Evolutionary conservation across 1,140 invertebrate species (phyloP), one percentile per base, ranked within the genome.

Genomic region (Micrasema longulum): DNA sequence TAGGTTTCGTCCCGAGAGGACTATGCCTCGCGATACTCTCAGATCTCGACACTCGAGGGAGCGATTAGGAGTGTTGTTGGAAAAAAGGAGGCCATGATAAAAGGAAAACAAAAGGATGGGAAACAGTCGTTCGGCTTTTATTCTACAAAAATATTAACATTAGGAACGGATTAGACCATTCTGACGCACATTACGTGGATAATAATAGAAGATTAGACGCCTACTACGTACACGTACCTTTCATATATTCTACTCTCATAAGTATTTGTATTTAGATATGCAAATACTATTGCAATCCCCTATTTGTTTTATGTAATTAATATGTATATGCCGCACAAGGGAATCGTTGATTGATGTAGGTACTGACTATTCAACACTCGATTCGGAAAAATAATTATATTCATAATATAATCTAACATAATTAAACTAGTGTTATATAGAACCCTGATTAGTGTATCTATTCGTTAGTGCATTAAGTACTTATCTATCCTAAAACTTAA

Each of bases 1-100:
- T 66, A 66, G 64, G 64, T 66, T 66, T 23, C 7, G 38, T 53
- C 64, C 64, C n/a, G 60, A 31, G 60, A 18, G 18, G 20, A n/a
- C 22, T 64, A 47, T 12, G 14, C 45, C 45, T 41, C 22, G 23
- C 20, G 23, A 48, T 26, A 23, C 31, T 18, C 26, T 66, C 20
- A 26, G 60, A 22, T 64, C 18, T 63, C 57, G 18, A 26, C 11
- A 47, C 60, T 23, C 60, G 16, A 12, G 60, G 60, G 60, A 64
- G 60, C 60, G 60, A 64, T 64, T 64, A 64, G 23, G 60, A 18
- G 26, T 64, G 60, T 64, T 64, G 41, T 45, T 64, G 18, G 6
- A 26, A 45, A 64, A 47, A 64, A 45, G 36, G 12, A 47, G 60
- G 43, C 38, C 31, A 35, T 48, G 43, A 47, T 45, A 64, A 62